Evolutionary conservation across 2,113 vertebrate genomes (phyloP).

Genomic region (Heterochromis multidens): DNA sequence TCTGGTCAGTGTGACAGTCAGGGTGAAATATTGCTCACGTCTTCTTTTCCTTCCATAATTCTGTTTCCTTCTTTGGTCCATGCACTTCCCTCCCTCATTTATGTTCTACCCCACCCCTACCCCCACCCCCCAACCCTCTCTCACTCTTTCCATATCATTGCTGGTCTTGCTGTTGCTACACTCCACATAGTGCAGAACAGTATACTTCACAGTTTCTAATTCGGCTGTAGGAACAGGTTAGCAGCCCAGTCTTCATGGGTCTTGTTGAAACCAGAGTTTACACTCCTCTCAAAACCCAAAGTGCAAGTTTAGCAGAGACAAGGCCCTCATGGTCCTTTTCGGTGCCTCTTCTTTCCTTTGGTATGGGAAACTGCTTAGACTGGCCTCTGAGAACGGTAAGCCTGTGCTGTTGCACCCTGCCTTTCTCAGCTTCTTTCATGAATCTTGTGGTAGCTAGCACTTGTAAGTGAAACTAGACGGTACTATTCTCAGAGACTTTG

Average conservation of each 20-base stretch:
- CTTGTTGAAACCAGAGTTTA: conserved; percentile 74
- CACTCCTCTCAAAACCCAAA: conserved; percentile 73
- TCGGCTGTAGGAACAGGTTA: background rate
- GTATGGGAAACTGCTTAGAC: conserved; percentile 92
- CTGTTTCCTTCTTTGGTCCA: conserved; percentile 6
- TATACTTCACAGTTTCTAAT: background rate
- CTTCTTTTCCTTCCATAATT: conserved; percentile 50
- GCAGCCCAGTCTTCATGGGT: conserved; percentile 58
- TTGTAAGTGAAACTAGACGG: background rate
- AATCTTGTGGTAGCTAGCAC: background rate
- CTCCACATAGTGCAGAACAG: background rate
- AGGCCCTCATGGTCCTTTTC: conserved; percentile 74
- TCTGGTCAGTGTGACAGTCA: conserved; percentile 15
- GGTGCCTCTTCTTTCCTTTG: conserved; percentile 57
- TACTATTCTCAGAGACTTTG: background rate
- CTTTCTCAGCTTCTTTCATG: background rate
- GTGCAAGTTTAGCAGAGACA: conserved; percentile 69
- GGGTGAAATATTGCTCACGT: conserved; percentile 16
- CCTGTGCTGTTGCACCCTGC: background rate
- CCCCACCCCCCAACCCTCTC: background rate
- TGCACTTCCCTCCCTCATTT: conserved; percentile 14
- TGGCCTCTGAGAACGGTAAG: conserved; percentile 89
- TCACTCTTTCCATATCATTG: background rate
- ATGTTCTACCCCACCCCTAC: background rate
- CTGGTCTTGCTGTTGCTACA: background rate